These are phyloP conservation scores for Falcunculus frontatus DNA, from an alignment of 2,113 vertebrate genomes.

Conservation along the genomic window DNA sequence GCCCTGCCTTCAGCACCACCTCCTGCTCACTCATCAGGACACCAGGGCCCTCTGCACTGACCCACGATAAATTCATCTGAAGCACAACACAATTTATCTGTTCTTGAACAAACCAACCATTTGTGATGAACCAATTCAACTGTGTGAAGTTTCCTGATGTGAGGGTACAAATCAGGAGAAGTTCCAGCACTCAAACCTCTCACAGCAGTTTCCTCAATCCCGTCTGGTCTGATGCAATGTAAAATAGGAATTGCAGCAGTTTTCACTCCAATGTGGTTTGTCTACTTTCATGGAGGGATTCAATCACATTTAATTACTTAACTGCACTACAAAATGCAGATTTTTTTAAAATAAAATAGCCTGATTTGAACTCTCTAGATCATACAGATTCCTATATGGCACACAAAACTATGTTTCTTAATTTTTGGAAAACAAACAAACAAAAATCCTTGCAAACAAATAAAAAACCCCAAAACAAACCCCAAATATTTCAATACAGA, in stretches of 20 bases:
- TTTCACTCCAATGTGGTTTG: background rate
- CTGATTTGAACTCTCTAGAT: background rate
- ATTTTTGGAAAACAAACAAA: background rate
- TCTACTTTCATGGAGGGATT: background rate
- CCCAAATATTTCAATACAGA: background rate
- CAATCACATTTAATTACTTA: background rate
- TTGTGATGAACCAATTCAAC: background rate
- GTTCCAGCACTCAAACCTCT: background rate
- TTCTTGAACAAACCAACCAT: background rate
- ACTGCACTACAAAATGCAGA: background rate
- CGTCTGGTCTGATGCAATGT: background rate
- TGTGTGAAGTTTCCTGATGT: background rate
- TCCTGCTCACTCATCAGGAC: background rate
- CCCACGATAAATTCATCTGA: background rate
- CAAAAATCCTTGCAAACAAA: background rate
- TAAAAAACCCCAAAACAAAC: background rate
- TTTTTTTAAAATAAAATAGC: background rate
- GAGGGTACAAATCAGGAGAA: background rate
- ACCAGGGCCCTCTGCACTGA: fast-evolving
- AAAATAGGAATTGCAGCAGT: background rate
- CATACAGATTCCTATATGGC: background rate
- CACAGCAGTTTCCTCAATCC: background rate
- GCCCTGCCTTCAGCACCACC: background rate
- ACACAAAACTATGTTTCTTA: background rate
- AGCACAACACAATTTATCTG: background rate